Conservation (phyloP, 1,140 invertebrate genomes). For the Centruroides vittatus region DNA sequence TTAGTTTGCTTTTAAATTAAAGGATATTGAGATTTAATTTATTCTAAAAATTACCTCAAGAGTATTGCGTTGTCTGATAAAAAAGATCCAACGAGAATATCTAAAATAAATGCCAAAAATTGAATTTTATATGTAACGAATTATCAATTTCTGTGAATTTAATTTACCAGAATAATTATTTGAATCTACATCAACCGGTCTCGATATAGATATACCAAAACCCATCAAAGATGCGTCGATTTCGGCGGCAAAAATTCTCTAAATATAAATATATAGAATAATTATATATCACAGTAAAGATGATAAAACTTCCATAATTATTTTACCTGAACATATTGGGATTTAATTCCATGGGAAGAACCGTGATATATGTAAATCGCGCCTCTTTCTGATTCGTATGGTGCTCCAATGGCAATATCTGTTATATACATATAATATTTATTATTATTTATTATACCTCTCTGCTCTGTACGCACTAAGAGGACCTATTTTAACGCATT, state of each 20-base stretch:
- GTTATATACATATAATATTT: neutral
- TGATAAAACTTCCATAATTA: too few species aligned
- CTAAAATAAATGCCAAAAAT: slow-evolving; percentile 2
- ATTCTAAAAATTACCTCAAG: slow-evolving; percentile 2
- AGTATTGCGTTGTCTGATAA: slow-evolving; percentile 7
- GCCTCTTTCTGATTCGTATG: slow-evolving; percentile 35
- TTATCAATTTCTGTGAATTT: neutral
- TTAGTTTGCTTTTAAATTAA: too few species aligned
- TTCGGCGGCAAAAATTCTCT: slow-evolving; percentile 8
- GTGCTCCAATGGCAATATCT: slow-evolving; percentile 38
- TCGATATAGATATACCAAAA: slow-evolving; percentile 25
- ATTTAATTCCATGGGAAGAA: slow-evolving; percentile 15
- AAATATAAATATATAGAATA: neutral
- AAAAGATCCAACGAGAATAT: slow-evolving; percentile 12
- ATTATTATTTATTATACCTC: too few species aligned
- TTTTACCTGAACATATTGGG: slow-evolving; percentile 11
- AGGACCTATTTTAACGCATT: too few species aligned
- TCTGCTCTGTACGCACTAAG: too few species aligned
- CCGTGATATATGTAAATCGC: slow-evolving; percentile 39
- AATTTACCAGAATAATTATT: slow-evolving; percentile 30
- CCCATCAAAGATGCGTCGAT: slow-evolving; percentile 15
- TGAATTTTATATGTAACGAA: too few species aligned
- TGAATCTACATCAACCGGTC: slow-evolving; percentile 25
- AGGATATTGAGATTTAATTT: too few species aligned
- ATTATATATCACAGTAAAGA: too few species aligned